Percentiles rank a stretch among this genome's conserved stretches.
Evolutionary conservation across 2,888 invertebrate species (phyloP).

Genomic region (Megaustenia siamemsis): DNA sequence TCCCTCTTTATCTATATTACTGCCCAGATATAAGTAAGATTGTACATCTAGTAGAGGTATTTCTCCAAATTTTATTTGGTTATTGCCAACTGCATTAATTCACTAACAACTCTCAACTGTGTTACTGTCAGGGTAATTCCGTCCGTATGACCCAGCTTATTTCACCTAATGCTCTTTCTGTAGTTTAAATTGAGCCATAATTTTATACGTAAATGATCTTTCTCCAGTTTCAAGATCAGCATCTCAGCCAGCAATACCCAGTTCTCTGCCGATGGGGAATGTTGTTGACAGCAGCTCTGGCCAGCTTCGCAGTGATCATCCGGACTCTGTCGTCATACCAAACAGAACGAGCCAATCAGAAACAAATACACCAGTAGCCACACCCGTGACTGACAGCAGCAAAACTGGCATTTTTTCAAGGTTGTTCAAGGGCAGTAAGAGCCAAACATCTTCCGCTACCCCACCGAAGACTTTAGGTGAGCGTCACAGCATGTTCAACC

Average conservation of each 20-base stretch:
- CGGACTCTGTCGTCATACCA: conserved; percentile 49
- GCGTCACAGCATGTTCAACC: background rate
- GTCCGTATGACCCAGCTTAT: too few relatives aligned
- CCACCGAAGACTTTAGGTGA: conserved; percentile 51
- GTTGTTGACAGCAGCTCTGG: conserved; percentile 55
- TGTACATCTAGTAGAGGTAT: too few relatives aligned
- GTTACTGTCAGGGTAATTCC: too few relatives aligned
- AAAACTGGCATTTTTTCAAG: conserved; percentile 76
- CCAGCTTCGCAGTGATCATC: conserved; percentile 48
- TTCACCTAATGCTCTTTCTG: too few relatives aligned
- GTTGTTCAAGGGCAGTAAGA: conserved; percentile 68
- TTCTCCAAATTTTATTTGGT: too few relatives aligned
- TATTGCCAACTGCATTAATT: too few relatives aligned
- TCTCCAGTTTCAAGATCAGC: conserved; percentile 67
- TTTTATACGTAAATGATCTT: too few relatives aligned
- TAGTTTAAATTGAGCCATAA: too few relatives aligned
- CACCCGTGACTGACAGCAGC: conserved; percentile 63
- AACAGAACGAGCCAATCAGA: conserved; percentile 55
- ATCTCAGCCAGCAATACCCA: conserved; percentile 66
- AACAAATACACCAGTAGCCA: conserved; percentile 50
- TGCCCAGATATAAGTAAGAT: too few relatives aligned
- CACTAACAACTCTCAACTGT: too few relatives aligned
- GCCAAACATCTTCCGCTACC: conserved; percentile 6
- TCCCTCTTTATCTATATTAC: too few relatives aligned
- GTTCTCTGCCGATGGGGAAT: conserved; percentile 45